phyloP scores from a whole-genome alignment of 1,140 invertebrate species.

The Drosophila bifasciata region DNA sequence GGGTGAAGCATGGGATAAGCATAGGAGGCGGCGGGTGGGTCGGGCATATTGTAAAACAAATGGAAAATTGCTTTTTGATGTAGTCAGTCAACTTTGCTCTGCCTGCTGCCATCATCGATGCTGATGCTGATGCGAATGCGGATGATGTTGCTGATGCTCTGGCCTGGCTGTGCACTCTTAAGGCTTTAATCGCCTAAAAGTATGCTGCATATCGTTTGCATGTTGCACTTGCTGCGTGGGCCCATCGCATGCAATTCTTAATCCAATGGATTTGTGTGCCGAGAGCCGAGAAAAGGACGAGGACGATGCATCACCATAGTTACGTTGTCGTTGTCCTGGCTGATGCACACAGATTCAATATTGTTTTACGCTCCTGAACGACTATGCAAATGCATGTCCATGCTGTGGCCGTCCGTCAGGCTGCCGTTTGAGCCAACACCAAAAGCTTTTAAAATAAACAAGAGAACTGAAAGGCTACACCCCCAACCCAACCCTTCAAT shows the following conservation, averaged over 20 bases:
- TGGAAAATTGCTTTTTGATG: constrained; percentile 83
- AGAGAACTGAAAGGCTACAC: constrained; percentile 3
- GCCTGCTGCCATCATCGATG: constrained; percentile 58
- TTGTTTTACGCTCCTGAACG: constrained; percentile 58
- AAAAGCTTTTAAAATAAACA: constrained; percentile 30
- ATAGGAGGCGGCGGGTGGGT: constrained; percentile 4
- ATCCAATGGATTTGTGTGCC: constrained; percentile 57
- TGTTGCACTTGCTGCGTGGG: constrained; percentile 10
- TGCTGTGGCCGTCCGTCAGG: constrained; percentile 23
- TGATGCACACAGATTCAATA: constrained; percentile 62
- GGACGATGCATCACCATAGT: too few species aligned
- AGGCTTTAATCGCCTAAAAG: constrained; percentile 50
- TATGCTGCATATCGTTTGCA: constrained; percentile 28
- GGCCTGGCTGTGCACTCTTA: constrained; percentile 9
- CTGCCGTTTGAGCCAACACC: constrained; percentile 23
- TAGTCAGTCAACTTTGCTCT: constrained; percentile 67
- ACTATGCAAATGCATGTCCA: constrained; percentile 57
- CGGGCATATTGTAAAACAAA: constrained; percentile 71
- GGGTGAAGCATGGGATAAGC: constrained; percentile 32
- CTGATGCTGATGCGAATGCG: constrained; percentile 26
- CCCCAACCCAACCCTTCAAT: neutral
- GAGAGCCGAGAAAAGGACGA: constrained; percentile 39
- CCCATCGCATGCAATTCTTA: constrained; percentile 55
- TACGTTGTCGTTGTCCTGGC: too few species aligned
- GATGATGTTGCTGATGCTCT: constrained; percentile 12